Evolutionary conservation across 2,113 vertebrate genomes (phyloP).

Genomic region (Paratilapia polleni): DNA sequence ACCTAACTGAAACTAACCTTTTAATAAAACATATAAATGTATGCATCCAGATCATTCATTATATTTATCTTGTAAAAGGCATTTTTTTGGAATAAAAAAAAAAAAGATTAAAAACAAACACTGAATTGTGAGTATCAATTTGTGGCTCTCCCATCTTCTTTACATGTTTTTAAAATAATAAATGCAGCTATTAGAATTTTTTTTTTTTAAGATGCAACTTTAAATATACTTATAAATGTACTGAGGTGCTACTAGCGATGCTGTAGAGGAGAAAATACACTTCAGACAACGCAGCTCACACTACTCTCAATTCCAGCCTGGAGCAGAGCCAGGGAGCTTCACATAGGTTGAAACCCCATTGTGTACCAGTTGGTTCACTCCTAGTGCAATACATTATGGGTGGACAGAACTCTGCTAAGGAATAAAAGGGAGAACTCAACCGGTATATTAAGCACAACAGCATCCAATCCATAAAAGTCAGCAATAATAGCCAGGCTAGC

Average conservation of each 20-base stretch:
- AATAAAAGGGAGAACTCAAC: slow-evolving; percentile 81
- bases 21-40: background rate
- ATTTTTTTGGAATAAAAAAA: background rate
- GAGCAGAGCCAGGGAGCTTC: slow-evolving; percentile 70
- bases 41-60: background rate
- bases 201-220: background rate
- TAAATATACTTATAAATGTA: background rate
- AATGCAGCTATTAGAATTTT: background rate
- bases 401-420: slow-evolving; percentile 74
- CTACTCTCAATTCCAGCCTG: slow-evolving; percentile 57
- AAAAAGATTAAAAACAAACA: background rate
- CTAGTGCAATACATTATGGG: slow-evolving; percentile 75
- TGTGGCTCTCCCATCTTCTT: background rate
- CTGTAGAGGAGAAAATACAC: background rate
- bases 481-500: slow-evolving; percentile 76
- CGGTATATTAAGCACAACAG: slow-evolving; percentile 78
- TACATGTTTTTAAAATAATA: background rate
- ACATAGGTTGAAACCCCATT: slow-evolving; percentile 70
- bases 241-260: background rate
- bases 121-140: background rate
- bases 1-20: no score
- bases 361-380: slow-evolving; percentile 63
- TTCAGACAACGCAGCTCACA: background rate
- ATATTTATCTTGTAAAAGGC: background rate
- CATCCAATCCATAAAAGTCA: slow-evolving; percentile 82